Base-by-base conservation (phyloP, 1,140 invertebrate genomes). In the Brachionus koreanus region DNA sequence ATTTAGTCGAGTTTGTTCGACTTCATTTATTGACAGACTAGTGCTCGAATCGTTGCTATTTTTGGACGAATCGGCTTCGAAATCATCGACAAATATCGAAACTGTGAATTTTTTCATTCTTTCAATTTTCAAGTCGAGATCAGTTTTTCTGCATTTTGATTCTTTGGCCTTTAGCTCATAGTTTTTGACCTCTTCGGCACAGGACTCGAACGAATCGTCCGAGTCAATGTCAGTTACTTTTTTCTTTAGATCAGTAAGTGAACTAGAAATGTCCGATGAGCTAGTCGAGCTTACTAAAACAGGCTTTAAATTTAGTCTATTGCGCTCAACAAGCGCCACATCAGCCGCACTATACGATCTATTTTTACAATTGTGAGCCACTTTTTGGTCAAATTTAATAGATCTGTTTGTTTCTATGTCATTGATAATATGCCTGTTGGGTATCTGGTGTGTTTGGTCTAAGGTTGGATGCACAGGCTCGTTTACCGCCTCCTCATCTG, bases 1-100 rank as follows among this genome's bases (percentile, higher is more conserved):
- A 42, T 69, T 69, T 7, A 69, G 7, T 0, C 65, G 29, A 13
- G 25, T 39, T 7, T 69, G 33, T 19, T 69, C 65, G 16, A 39
- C 35, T 13, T 35, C 13, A 3, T 13, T 39, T n/a, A 23, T 35
- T 3, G 65, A 69, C 23, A 46, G 43, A 74, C 16, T 74, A 29
- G 25, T 29, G 39, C 16, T 5, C 9, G 76, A 79, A 12, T 79
- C 76, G 19, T 79, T 57, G 35, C 76, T 79, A 1, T 16, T 74
- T 9, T 65, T 79, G n/a, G 61, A 79, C 76, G 76, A 79, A 49
- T 79, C 49, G 23, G 49, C 76, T 13, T 79, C 76, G 6, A 79
- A 79, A 39, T 57, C 49, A 23, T 79, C 76, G 12, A 79, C 76
- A 43, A 79, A 79, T 61, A 79, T 79, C 3, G 76, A 79, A 12